These are phyloP conservation scores for Pyrrhosoma nymphula DNA, from an alignment of 2,888 invertebrate genomes.

Conservation along the genomic window DNA sequence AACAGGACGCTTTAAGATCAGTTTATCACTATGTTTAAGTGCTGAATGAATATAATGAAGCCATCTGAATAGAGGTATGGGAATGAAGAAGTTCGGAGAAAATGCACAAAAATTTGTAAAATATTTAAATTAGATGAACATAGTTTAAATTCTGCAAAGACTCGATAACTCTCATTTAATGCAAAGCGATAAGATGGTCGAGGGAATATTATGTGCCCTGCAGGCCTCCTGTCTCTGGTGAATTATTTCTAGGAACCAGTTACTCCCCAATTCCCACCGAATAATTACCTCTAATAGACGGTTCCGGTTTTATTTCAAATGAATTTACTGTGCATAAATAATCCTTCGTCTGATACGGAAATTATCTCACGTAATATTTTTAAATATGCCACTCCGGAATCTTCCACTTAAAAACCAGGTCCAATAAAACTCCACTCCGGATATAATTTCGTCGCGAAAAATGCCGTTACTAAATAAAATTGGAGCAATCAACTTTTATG, in stretches of 20 bases:
- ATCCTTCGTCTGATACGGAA: background rate
- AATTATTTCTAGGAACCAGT: background rate
- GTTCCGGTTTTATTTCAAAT: background rate
- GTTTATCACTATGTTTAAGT: no score
- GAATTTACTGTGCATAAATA: background rate
- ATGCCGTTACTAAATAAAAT: background rate
- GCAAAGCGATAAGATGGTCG: no score
- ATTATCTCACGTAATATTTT: background rate
- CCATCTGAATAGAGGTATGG: no score
- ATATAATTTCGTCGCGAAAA: background rate
- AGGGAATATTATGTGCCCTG: background rate
- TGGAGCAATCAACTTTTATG: no score
- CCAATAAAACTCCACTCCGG: background rate
- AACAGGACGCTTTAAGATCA: no score
- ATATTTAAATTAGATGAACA: no score
- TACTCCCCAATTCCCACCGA: background rate
- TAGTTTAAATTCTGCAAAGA: no score
- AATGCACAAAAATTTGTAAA: no score
- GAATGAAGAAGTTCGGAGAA: no score
- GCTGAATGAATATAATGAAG: no score
- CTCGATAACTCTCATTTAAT: no score
- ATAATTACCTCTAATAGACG: background rate
- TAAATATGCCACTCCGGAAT: background rate
- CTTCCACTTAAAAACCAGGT: background rate
- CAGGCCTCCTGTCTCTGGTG: background rate